Evolutionary conservation across 2,113 vertebrate genomes (phyloP).

Genomic region (Lonchura striata): DNA sequence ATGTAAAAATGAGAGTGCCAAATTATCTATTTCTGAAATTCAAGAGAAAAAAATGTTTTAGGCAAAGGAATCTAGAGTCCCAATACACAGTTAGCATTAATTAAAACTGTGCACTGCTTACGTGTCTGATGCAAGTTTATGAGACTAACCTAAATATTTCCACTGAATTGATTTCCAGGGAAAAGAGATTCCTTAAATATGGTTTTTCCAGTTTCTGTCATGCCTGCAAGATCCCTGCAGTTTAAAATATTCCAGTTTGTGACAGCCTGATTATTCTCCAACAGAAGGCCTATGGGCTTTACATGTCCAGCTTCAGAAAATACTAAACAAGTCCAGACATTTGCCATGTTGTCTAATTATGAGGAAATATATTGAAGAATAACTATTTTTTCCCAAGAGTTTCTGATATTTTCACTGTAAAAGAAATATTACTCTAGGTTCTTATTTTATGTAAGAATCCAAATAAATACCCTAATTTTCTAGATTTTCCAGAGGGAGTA

Average conservation of each 20-base stretch:
- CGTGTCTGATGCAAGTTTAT: background rate
- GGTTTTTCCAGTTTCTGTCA: background rate
- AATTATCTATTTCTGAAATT: background rate
- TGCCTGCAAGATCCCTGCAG: background rate
- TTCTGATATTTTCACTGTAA: background rate
- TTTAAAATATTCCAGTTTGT: background rate
- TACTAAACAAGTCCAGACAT: background rate
- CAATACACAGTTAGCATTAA: background rate
- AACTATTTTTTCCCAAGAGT: background rate
- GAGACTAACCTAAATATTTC: background rate
- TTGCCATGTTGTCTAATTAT: background rate
- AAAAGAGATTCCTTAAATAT: background rate
- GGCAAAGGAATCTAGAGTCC: background rate
- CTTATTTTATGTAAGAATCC: background rate
- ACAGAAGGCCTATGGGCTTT: accelerated
- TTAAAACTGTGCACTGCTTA: background rate
- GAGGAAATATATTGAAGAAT: background rate
- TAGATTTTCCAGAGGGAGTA: background rate
- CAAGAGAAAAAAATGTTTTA: background rate
- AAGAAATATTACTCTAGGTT: accelerated
- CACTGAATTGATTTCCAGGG: background rate
- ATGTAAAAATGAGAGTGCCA: background rate
- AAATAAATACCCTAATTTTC: background rate
- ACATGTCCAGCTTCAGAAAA: background rate
- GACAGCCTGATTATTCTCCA: background rate